These are phyloP conservation scores for Callionymus lyra DNA, from an alignment of 2,113 vertebrate genomes.

Conservation along the genomic window DNA sequence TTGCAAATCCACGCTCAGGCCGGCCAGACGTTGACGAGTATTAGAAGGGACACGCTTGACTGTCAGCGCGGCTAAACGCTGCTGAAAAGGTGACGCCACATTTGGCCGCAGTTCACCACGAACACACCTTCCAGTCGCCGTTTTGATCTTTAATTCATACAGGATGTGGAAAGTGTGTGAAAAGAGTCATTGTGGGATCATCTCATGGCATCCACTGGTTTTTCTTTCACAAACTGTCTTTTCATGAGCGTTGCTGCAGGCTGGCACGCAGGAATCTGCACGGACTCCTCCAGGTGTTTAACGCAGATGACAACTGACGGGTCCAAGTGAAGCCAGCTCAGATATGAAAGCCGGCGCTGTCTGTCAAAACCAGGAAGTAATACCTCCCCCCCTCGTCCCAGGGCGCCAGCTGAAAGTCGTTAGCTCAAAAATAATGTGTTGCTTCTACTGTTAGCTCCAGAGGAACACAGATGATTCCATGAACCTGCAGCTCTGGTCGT, in stretches of 20 bases:
- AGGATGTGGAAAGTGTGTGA: constrained; percentile 46
- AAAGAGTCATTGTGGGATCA: constrained; percentile 38
- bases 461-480: no score
- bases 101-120: constrained; percentile 41
- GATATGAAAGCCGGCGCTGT: constrained; percentile 83
- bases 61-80: constrained; percentile 60
- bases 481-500: no score
- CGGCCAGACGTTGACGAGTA: constrained; percentile 40
- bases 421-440: constrained; percentile 82
- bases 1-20: constrained; percentile 13
- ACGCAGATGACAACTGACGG: constrained; percentile 75
- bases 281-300: constrained; percentile 65
- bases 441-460: no score
- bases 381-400: constrained; percentile 67
- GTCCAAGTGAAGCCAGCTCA: constrained; percentile 71
- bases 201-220: constrained; percentile 34
- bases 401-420: constrained; percentile 88
- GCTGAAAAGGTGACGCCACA: constrained; percentile 62
- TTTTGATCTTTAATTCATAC: constrained; percentile 57
- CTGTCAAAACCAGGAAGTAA: constrained; percentile 87
- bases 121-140: no score
- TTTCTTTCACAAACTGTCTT: constrained; percentile 54
- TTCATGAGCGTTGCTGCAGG: constrained; percentile 34
- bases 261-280: no score
- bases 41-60: constrained; percentile 57